These are phyloP conservation scores for Hormaphis cornu DNA, from an alignment of 1,140 invertebrate genomes.

Conservation along the genomic window DNA sequence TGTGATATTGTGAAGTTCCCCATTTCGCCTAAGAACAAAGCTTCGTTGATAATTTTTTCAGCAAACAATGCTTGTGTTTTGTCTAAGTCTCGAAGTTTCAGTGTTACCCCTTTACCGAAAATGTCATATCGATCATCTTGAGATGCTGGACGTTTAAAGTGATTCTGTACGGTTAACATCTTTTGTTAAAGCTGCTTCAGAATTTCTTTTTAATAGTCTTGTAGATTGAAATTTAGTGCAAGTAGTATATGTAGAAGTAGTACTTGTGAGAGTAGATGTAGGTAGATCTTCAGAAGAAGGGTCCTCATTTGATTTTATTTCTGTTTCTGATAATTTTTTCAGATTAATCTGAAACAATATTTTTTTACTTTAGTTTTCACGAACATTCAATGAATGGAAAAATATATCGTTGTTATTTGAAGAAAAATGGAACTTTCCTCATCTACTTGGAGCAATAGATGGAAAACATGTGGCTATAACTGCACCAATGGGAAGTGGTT, in stretches of 20 bases:
- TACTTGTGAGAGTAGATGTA: background rate
- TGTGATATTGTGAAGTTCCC: slow-evolving; percentile 9
- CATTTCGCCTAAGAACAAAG: slow-evolving; percentile 14
- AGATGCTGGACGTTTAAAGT: slow-evolving; percentile 14
- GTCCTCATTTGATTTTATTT: slow-evolving; percentile 6
- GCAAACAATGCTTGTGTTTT: slow-evolving; percentile 5
- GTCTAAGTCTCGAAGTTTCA: background rate
- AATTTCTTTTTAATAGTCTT: slow-evolving; percentile 12
- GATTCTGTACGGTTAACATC: background rate
- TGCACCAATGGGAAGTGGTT: slow-evolving; percentile 42
- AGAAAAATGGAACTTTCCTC: slow-evolving; percentile 44
- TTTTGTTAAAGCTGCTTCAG: slow-evolving; percentile 14
- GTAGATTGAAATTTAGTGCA: slow-evolving; percentile 1
- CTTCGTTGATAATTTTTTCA: slow-evolving; percentile 22
- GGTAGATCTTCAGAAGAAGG: background rate
- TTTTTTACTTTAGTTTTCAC: slow-evolving; percentile 35
- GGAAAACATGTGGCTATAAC: slow-evolving; percentile 43
- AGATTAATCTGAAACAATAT: slow-evolving; percentile 1
- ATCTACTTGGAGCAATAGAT: slow-evolving; percentile 42
- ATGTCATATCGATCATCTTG: slow-evolving; percentile 13
- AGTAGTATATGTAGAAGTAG: background rate
- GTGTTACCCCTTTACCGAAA: background rate
- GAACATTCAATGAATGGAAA: slow-evolving; percentile 36
- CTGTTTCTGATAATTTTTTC: background rate
- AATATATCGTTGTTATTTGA: slow-evolving; percentile 40